Evolutionary conservation across 2,113 vertebrate species (phyloP).

Genomic region (Stigmatopora argus): DNA sequence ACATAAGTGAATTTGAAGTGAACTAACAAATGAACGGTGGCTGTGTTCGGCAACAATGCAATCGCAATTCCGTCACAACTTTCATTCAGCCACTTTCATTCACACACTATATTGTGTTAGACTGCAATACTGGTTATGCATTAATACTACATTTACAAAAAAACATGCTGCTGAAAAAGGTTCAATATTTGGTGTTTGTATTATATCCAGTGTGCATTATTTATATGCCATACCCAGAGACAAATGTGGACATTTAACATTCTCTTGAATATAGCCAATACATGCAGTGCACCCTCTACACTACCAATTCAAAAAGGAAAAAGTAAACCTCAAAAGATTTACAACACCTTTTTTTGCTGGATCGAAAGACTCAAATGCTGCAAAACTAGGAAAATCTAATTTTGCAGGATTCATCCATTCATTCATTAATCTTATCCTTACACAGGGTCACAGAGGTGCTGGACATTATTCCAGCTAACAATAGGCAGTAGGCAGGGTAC

Average conservation of each 20-base stretch:
- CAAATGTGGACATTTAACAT: constrained; percentile 3
- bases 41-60: not conserved
- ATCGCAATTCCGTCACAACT: not conserved
- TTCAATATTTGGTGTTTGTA: constrained; percentile 1
- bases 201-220: not conserved
- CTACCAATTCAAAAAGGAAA: not conserved
- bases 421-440: too few relatives aligned
- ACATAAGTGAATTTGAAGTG: not conserved
- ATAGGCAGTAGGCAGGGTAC: too few relatives aligned
- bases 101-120: not conserved
- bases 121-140: not conserved
- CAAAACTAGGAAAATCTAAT: not conserved
- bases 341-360: not conserved
- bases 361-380: not conserved
- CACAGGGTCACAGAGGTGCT: too few relatives aligned
- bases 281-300: not conserved
- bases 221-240: not conserved
- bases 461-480: too few relatives aligned
- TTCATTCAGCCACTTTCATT: not conserved
- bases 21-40: not conserved
- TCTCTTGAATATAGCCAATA: not conserved
- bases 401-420: too few relatives aligned
- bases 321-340: not conserved
- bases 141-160: constrained; percentile 1
- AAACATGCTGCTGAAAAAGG: not conserved